Base-by-base conservation (phyloP, 2,888 invertebrate genomes). In the Watsonalla binaria region DNA sequence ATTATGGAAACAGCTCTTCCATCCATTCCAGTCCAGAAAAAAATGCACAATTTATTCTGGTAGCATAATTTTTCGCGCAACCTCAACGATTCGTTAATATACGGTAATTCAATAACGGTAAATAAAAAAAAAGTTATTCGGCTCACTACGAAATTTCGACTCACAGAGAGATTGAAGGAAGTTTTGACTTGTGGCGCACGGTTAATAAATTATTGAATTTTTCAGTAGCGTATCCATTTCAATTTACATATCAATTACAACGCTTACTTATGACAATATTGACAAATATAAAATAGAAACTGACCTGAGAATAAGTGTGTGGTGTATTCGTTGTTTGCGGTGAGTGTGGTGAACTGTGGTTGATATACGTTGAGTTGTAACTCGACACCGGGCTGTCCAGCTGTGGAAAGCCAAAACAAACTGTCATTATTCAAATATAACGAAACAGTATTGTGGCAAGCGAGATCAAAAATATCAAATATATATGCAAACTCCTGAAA, bases 291-390 rank as follows among this genome's bases (percentile, higher is more conserved):
- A 24, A 37, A 37, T 5, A 11, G 46, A 42, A 48, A 57, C 63
- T 64, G 46, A 90, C 90, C 82, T 88, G 90, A 51, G 89, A 79
- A 72, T 89, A 90, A 53, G 87, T 86, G 68, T 85, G 84, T 62
- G 83, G 81, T 56, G 88, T 81, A 74, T 84, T 89, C 72, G 84
- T 86, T 59, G 87, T 78, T 63, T 88, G 88, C 47, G 86, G 86
- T 55, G 89, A 87, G 61, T 87, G 89, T 60, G 88, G 86, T 54
- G 89, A 86, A 70, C 78, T 85, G 76, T 90, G 90, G 68, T 90
- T 90, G 57, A 89, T 84, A 63, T 90, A 90, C 63, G 82, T 74
- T 61, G 86, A 72, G 67, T 76, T 90, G 75, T 90, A 90, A 68
- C 72, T 87, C 58, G 84, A 82, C 59, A 84, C 82, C 46, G 90